These are phyloP conservation scores for Callipepla californica DNA, from an alignment of 2,113 vertebrate genomes.

Conservation along the genomic window DNA sequence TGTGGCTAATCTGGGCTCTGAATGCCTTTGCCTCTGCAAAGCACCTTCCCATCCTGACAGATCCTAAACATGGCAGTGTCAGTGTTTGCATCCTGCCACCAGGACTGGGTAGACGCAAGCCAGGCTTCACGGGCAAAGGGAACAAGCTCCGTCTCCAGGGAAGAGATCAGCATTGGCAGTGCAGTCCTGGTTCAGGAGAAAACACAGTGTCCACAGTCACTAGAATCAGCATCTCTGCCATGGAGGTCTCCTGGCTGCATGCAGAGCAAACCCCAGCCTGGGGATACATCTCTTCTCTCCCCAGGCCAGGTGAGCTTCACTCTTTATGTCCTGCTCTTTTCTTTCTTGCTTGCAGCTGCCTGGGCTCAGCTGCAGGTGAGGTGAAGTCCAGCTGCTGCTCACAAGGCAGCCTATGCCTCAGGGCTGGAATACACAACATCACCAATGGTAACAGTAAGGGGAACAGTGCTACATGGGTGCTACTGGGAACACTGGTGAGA, in stretches of 20 bases:
- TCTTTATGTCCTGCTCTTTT: background rate
- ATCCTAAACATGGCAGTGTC: background rate
- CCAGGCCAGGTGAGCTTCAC: background rate
- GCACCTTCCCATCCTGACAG: background rate
- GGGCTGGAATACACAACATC: background rate
- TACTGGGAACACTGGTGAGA: background rate
- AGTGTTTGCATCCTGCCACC: background rate
- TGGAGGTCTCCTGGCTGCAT: background rate
- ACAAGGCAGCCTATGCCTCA: background rate
- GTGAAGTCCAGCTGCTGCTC: background rate
- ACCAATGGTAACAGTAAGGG: fast-evolving
- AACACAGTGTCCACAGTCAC: background rate
- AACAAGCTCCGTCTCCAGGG: fast-evolving
- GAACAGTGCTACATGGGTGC: fast-evolving
- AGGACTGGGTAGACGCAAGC: fast-evolving
- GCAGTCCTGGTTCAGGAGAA: background rate
- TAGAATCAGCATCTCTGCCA: background rate
- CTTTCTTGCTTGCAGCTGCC: background rate
- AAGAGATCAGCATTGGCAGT: background rate
- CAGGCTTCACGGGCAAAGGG: background rate
- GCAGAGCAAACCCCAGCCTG: background rate
- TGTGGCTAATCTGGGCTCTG: background rate
- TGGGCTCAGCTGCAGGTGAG: fast-evolving
- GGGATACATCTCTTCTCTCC: fast-evolving
- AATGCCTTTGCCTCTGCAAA: constrained; percentile 30